Evolutionary conservation across 2,888 invertebrate genomes (phyloP).

Genomic region (Xanthorhoe designata): DNA sequence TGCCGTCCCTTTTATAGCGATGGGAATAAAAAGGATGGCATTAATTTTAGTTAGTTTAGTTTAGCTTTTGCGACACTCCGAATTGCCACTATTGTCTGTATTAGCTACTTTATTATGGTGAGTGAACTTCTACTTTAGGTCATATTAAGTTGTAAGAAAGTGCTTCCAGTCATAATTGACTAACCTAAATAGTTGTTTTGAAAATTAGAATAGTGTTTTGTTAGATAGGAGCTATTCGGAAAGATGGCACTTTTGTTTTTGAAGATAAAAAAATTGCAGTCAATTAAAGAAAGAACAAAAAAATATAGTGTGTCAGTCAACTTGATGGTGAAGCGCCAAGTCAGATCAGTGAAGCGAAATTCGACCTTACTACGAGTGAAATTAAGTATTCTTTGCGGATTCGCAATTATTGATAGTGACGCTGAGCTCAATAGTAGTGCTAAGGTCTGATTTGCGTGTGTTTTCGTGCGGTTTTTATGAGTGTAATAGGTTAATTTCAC

Average conservation of each 20-base stretch:
- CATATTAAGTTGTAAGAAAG: background rate
- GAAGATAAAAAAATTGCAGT: background rate
- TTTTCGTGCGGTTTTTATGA: constrained; percentile 36
- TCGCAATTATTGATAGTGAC: constrained; percentile 50
- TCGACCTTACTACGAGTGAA: constrained; percentile 54
- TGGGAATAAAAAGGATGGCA: no score
- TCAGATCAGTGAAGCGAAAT: constrained; percentile 46
- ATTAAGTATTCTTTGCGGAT: constrained; percentile 50
- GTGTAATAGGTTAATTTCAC: constrained; percentile 27
- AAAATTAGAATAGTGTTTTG: background rate
- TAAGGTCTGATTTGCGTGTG: constrained; percentile 49
- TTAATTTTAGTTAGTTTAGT: no score
- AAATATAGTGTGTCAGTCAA: background rate
- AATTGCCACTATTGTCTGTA: no score
- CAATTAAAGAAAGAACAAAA: background rate
- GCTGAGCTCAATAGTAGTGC: constrained; percentile 56
- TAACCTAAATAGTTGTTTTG: background rate
- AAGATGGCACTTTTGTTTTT: background rate
- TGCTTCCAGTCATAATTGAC: background rate
- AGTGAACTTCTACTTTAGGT: no score
- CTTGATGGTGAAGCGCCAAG: constrained; percentile 34
- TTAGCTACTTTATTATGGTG: no score
- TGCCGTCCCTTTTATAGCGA: no score
- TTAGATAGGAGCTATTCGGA: background rate
- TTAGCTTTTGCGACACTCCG: no score